These are phyloP conservation scores for Stictonetta naevosa DNA, from an alignment of 2,113 vertebrate genomes.

Conservation along the genomic window DNA sequence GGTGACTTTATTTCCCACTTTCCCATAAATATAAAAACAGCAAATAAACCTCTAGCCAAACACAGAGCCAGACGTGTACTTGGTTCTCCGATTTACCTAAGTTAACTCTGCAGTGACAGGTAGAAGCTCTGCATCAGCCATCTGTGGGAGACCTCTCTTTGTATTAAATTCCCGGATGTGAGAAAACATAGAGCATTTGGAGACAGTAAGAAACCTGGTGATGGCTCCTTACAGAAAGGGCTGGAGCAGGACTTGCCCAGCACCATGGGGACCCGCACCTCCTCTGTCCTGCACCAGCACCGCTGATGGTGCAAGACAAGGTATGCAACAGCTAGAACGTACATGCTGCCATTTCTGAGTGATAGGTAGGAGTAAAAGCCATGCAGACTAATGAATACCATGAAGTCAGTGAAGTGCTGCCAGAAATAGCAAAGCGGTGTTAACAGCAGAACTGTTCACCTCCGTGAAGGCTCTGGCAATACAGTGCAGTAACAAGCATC, in stretches of 20 bases:
- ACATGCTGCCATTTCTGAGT: background rate
- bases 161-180: rapidly evolving
- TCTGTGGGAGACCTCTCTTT: background rate
- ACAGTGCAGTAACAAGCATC: background rate
- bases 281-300: background rate
- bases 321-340: background rate
- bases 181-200: background rate
- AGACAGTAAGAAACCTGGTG: background rate
- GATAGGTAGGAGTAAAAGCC: background rate
- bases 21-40: background rate
- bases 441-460: constrained; percentile 13
- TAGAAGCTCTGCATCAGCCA: background rate
- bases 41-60: background rate
- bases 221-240: background rate
- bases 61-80: background rate
- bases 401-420: background rate
- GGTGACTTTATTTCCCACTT: background rate
- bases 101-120: background rate
- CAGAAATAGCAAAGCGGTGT: background rate
- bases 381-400: background rate
- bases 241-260: background rate
- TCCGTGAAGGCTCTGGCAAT: background rate
- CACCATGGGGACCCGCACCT: background rate
- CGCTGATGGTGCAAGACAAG: background rate
- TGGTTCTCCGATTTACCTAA: rapidly evolving